Conservation (phyloP, 2,888 invertebrate genomes). For the Metallyticus violacea region DNA sequence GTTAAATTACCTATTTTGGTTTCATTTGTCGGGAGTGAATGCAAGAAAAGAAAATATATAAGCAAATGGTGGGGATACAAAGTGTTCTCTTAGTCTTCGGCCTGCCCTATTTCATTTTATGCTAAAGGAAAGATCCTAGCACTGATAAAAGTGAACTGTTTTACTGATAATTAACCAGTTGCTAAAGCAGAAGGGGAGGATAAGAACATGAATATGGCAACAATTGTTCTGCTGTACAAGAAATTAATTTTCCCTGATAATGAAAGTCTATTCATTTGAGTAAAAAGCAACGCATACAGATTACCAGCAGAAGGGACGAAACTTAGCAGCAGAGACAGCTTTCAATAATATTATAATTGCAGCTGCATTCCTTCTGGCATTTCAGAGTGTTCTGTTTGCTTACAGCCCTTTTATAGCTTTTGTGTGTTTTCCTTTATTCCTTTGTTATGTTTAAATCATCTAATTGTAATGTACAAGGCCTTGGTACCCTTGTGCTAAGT, state of each 20-base stretch:
- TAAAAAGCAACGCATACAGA: background rate
- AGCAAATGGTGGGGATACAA: background rate
- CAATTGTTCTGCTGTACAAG: slow-evolving; percentile 1
- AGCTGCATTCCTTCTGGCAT: slow-evolving; percentile 22
- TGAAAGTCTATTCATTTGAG: background rate
- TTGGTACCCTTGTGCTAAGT: background rate
- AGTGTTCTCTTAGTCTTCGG: slow-evolving; percentile 25
- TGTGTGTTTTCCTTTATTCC: background rate
- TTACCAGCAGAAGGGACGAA: slow-evolving; percentile 5
- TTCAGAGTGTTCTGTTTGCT: slow-evolving; percentile 8
- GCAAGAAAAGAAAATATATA: background rate
- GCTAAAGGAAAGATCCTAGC: slow-evolving; percentile 24
- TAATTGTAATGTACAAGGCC: background rate
- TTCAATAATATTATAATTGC: slow-evolving; percentile 2
- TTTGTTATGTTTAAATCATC: background rate
- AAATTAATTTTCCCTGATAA: background rate
- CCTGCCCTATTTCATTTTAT: slow-evolving; percentile 24
- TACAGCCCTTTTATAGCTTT: slow-evolving; percentile 22
- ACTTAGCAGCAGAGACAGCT: slow-evolving; percentile 4
- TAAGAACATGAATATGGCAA: background rate
- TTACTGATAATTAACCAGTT: slow-evolving; percentile 31
- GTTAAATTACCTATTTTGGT: background rate
- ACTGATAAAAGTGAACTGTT: slow-evolving; percentile 28
- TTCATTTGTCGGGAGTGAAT: slow-evolving; percentile 23
- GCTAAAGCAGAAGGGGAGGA: slow-evolving; percentile 1